These are phyloP conservation scores for Odocoileus virginianus DNA, from an alignment of 2,113 vertebrate species.

Conservation along the genomic window DNA sequence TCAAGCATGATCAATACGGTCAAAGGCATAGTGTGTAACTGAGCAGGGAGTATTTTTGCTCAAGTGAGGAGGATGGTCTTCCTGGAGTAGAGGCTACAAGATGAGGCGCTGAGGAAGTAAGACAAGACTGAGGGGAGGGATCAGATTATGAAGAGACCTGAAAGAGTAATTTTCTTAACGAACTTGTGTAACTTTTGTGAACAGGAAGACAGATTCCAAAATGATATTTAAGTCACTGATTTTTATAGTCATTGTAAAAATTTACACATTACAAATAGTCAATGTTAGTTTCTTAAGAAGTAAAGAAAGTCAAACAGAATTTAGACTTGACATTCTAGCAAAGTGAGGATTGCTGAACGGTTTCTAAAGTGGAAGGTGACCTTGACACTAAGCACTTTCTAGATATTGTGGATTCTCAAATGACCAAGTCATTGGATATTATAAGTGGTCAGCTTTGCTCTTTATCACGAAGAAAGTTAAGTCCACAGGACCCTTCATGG, in stretches of 20 bases:
- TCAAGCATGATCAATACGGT: not conserved
- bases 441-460: not conserved
- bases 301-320: not conserved
- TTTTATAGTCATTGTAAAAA: not conserved
- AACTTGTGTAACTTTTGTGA: not conserved
- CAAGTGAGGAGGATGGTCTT: not conserved
- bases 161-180: not conserved
- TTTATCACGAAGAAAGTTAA: not conserved
- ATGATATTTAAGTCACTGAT: not conserved
- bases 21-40: not conserved
- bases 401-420: not conserved
- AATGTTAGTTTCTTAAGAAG: not conserved
- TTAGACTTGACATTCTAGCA: not conserved
- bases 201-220: not conserved
- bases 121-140: not conserved
- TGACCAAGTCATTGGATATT: not conserved
- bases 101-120: not conserved
- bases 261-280: not conserved
- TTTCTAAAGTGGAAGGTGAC: not conserved
- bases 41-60: not conserved
- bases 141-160: not conserved
- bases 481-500: not conserved
- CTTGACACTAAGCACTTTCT: not conserved
- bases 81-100: not conserved
- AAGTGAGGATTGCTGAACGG: not conserved